Evolutionary conservation across 1,140 invertebrate genomes (phyloP), one percentile per base, ranked within the genome.

Genomic region (Drosophila athabasca): DNA sequence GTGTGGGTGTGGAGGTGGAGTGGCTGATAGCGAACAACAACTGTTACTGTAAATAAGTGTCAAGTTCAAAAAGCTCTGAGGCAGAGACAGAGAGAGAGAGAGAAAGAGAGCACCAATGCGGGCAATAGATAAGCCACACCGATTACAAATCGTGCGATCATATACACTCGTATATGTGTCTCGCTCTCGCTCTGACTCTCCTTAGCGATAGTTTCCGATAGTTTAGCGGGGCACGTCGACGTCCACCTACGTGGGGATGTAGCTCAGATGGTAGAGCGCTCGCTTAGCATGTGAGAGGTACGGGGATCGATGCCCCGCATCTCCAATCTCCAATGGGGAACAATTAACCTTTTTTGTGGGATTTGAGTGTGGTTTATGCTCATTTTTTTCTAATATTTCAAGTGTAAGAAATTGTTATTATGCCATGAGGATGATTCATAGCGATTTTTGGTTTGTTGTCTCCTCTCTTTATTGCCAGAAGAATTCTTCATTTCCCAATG

Each of bases 251-350:
- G 41, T 49, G 90, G 85, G 83, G 87, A 90, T 90, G 94, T 95
- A 95, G 94, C 95, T 95, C 95, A 95, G 94, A 95, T 95, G 95
- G 95, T 95, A 95, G 95, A 95, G 95, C 95, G 94, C 95, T 95
- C 94, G 95, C 95, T 95, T 96, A 95, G 95, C 95, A 95, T 95
- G 94, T 93, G 95, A 95, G 95, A 95, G 94, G 95, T 95, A 95
- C 95, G 93, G 93, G 95, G 94, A 95, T 95, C 95, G 94, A 95
- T 95, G 92, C 79, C 95, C 94, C 94, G 94, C 94, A 94, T 94
- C 94, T 91, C 90, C 90, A 91, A 9, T n/a, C n/a, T n/a, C n/a
- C n/a, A n/a, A n/a, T n/a, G n/a, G n/a, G n/a, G n/a, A n/a, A n/a
- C n/a, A n/a, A n/a, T n/a, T n/a, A n/a, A n/a, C n/a, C n/a, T n/a